phyloP scores from a whole-genome alignment of 1,140 invertebrate species.

The Chrysopa pallens region DNA sequence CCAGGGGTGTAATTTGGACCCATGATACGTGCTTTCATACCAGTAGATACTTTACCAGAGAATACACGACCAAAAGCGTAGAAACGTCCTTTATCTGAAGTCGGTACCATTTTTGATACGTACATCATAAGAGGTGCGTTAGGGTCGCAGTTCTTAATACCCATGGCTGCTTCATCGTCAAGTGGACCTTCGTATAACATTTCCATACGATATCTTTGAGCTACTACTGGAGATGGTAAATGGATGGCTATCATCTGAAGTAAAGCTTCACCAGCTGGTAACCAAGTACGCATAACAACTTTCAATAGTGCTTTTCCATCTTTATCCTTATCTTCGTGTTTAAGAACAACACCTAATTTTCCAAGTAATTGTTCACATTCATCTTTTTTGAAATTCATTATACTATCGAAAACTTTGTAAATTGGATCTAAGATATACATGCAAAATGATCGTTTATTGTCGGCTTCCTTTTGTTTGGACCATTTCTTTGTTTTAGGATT shows the following conservation, averaged over 20 bases:
- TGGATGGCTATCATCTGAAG: slow-evolving; percentile 99
- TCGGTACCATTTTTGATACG: slow-evolving; percentile 99
- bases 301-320: slow-evolving; percentile 84
- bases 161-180: slow-evolving; percentile 91
- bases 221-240: slow-evolving; percentile 94
- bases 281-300: slow-evolving; percentile 96
- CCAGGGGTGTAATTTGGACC: slow-evolving; percentile 95
- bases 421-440: slow-evolving; percentile 98
- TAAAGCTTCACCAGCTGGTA: slow-evolving; percentile 96
- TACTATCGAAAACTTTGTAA: slow-evolving; percentile 94
- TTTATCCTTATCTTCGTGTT: slow-evolving; percentile 90
- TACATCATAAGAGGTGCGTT: slow-evolving; percentile 99
- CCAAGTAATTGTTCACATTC: slow-evolving; percentile 71
- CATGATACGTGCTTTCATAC: slow-evolving; percentile 94
- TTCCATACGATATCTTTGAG: slow-evolving; percentile 98
- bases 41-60: slow-evolving; percentile 86
- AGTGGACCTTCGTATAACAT: slow-evolving; percentile 96
- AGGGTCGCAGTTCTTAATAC: slow-evolving; percentile 83
- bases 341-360: slow-evolving; percentile 84
- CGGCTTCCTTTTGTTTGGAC: slow-evolving; percentile 74
- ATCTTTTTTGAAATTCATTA: slow-evolving; percentile 97
- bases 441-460: slow-evolving; percentile 92
- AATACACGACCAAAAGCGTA: slow-evolving; percentile 99
- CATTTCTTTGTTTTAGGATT: slow-evolving; percentile 96
- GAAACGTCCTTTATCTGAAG: slow-evolving; percentile 98